Percentiles rank a stretch among this genome's conserved stretches.
These are phyloP conservation scores for Lophius americanus DNA, from an alignment of 2,797 vertebrate genomes.

Conservation along the genomic window DNA sequence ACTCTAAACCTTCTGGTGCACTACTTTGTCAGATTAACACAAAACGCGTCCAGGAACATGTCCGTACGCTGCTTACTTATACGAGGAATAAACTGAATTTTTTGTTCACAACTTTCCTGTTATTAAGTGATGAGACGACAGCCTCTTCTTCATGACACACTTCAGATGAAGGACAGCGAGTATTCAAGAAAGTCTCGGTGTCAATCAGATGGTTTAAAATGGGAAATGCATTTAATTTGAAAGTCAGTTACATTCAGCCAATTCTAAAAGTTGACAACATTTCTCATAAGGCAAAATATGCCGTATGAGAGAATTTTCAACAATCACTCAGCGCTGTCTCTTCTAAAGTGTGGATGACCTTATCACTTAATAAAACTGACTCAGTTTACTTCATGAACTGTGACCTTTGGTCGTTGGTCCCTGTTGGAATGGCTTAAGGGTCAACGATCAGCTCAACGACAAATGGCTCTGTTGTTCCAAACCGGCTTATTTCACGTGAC, in stretches of 20 bases:
- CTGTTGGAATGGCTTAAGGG: slow-evolving; percentile 34
- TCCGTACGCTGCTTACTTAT: slow-evolving; percentile 26
- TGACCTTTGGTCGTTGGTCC: slow-evolving; percentile 19
- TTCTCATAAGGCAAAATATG: no score
- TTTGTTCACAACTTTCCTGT: slow-evolving; percentile 3
- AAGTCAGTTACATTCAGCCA: neutral
- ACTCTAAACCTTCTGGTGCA: neutral
- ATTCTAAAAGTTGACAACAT: neutral
- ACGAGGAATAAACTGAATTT: slow-evolving; percentile 31
- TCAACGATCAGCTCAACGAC: slow-evolving; percentile 4
- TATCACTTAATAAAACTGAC: slow-evolving; percentile 28
- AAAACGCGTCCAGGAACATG: slow-evolving; percentile 5
- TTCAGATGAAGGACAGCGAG: neutral
- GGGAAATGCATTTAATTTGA: neutral
- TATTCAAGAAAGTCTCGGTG: neutral
- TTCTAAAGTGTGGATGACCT: slow-evolving; percentile 33
- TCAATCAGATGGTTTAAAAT: neutral
- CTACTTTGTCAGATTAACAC: slow-evolving; percentile 11
- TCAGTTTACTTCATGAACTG: slow-evolving; percentile 19
- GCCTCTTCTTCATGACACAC: slow-evolving; percentile 2
- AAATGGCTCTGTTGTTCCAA: neutral
- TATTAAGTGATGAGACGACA: slow-evolving; percentile 27
- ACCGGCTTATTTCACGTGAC: neutral
- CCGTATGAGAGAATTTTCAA: neutral
- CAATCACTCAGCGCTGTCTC: neutral